A percentile compares a stretch with the other conserved stretches of the same genome.
Conservation (phyloP, 2,888 invertebrate genomes). For the Petrophora chlorosata region DNA sequence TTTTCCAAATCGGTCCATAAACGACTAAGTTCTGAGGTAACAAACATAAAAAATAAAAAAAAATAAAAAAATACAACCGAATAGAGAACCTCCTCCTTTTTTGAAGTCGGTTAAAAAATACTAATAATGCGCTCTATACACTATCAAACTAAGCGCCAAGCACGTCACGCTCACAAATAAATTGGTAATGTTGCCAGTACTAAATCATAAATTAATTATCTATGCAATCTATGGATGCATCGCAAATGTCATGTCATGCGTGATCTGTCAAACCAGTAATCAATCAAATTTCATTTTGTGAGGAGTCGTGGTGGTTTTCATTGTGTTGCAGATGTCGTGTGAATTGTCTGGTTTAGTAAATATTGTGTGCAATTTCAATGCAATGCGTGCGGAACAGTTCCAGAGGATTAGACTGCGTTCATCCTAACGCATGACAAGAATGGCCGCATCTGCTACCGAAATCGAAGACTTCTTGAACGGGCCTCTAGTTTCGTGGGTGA, state of each 20-base stretch:
- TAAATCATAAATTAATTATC: no score
- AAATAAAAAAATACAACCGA: no score
- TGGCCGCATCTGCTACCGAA: conserved; percentile 87
- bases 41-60: no score
- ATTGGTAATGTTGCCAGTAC: no score
- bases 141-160: no score
- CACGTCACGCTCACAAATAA: no score
- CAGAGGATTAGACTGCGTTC: conserved; percentile 61
- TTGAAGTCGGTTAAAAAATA: no score
- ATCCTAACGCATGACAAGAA: conserved; percentile 73
- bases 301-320: conserved; percentile 16
- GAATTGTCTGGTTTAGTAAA: conserved; percentile 34
- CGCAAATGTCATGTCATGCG: neutral
- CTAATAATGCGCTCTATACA: no score
- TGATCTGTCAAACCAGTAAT: neutral
- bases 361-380: conserved; percentile 56
- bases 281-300: conserved; percentile 1
- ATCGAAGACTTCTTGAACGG: conserved; percentile 93
- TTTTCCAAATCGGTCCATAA: no score
- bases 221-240: no score
- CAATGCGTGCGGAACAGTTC: conserved; percentile 62
- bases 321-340: conserved; percentile 59
- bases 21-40: no score
- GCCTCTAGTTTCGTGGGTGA: conserved; percentile 94
- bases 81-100: no score